Conservation (phyloP, 2,888 invertebrate genomes). For the Coleophora deauratella region DNA sequence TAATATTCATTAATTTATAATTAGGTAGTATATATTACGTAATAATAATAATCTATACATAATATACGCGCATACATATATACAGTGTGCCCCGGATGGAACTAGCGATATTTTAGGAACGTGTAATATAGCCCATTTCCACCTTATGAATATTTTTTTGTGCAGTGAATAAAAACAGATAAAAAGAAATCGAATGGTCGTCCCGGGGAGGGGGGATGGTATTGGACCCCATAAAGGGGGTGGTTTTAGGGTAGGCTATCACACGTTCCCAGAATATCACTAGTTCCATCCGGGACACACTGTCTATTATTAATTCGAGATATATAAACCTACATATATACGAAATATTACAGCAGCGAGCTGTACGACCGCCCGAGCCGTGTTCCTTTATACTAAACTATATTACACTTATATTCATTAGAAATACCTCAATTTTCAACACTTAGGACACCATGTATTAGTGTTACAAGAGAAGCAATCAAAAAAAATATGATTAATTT, state of each 20-base stretch:
- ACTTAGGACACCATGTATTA: constrained; percentile 30
- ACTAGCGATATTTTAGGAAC: too few relatives aligned
- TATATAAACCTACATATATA: constrained; percentile 36
- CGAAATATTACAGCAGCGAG: constrained; percentile 20
- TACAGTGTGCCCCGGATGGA: too few relatives aligned
- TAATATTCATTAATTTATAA: constrained; percentile 8
- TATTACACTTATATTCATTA: constrained; percentile 53
- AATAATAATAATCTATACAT: constrained; percentile 28
- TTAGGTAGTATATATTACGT: constrained; percentile 25
- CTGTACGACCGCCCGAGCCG: constrained; percentile 22
- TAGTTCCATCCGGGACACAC: too few relatives aligned
- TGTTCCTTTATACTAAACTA: constrained; percentile 39
- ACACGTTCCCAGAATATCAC: too few relatives aligned
- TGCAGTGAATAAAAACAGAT: too few relatives aligned
- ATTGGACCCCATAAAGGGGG: too few relatives aligned
- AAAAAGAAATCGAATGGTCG: too few relatives aligned
- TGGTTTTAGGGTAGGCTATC: too few relatives aligned
- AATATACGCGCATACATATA: constrained; percentile 15
- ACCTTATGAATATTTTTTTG: too few relatives aligned
- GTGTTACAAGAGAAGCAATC: constrained; percentile 25
- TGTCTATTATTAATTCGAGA: constrained; percentile 43
- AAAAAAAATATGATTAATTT: too few relatives aligned
- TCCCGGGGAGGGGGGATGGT: too few relatives aligned
- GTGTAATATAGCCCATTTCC: too few relatives aligned
- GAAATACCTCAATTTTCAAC: constrained; percentile 50